Evolutionary conservation across 2,797 vertebrate species (phyloP), one percentile per base, ranked within the genome.

Genomic region (Falco novaeseelandiae): DNA sequence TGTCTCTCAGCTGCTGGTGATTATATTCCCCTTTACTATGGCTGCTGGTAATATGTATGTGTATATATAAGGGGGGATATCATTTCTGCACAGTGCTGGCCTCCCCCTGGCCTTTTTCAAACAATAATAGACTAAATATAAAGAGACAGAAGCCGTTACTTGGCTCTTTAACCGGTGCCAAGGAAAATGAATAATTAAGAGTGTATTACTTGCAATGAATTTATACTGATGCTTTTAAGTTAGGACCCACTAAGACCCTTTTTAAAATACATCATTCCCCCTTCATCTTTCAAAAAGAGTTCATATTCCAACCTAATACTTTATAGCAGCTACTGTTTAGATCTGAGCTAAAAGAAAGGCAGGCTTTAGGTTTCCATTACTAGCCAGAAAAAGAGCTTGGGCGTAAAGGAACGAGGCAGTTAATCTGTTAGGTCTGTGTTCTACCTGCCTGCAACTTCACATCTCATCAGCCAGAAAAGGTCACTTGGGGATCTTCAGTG

Each of bases 101-200:
- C 90, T 97, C 92, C 97, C 94, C 94, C 98, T 98, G 97, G 97
- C 96, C 98, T 98, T 97, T 97, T 93, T 98, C 98, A 98, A 98
- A 98, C 97, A 98, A 98, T 96, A 97, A 98, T 96, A 98, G 95
- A 97, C 98, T 96, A 98, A 98, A 98, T 98, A 96, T 74, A 97
- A 98, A 98, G 98, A 97, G 98, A 98, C 98, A 98, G 98, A 96
- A 97, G 96, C 96, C 36, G 87, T 98, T 98, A 93, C 95, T 97
- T 38, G 90, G 76, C 89, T 98, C 94, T 97, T 98, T 97, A 97
- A 95, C 91, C 7, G 7, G 93, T 97, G 98, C 98, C 98, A 98
- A 98, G 91, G 93, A 98, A 98, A 98, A 98, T 98, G 97, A 98
- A 98, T 98, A 98, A 98, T 98, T 98, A 98, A 97, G 97, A 97